Conservation (phyloP, 2,113 vertebrate species). For the Oryctolagus cuniculus region mOryCun1.1 NC_091435.1:3588501-3589000, state of each 20-base stretch:
- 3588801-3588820: background rate
- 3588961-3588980: too few relatives aligned
- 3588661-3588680: constrained; percentile 90
- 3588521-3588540: constrained; percentile 89
- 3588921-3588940: too few relatives aligned
- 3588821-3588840: too few relatives aligned
- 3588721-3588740: constrained; percentile 89
- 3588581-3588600: constrained; percentile 82
- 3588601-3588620: constrained; percentile 56
- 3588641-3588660: constrained; percentile 89
- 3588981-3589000: too few relatives aligned
- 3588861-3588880: too few relatives aligned
- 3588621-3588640: constrained; percentile 55
- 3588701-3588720: constrained; percentile 79
- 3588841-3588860: too few relatives aligned
- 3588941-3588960: too few relatives aligned
- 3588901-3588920: too few relatives aligned
- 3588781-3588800: background rate
- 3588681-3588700: constrained; percentile 88
- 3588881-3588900: too few relatives aligned
- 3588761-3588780: accelerated
- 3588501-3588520: constrained; percentile 88
- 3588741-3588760: background rate
- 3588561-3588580: constrained; percentile 77
- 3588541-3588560: constrained; percentile 82